Base-by-base conservation (phyloP, 2,113 vertebrate genomes). In the Fregata magnificens region DNA sequence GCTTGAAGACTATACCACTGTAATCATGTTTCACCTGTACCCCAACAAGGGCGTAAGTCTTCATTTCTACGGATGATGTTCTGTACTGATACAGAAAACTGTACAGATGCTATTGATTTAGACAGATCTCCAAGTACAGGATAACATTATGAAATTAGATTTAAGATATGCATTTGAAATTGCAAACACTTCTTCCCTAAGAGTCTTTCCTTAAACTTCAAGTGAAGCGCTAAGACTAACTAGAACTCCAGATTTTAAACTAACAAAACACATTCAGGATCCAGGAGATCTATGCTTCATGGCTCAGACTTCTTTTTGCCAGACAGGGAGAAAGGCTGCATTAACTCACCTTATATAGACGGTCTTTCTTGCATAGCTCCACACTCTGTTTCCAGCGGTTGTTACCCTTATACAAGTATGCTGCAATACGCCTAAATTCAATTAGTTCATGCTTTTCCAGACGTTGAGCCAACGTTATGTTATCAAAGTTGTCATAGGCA, bases 321-420 rank as follows among this genome's bases (percentile, higher is more conserved):
- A 40, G 32, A 11, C 52, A 47, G 42, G 55, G 45, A 49, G 24
- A 61, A 47, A 69, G 38, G 22, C 22, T 52, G 50, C 36, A 31
- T 36, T 31, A 78, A 56, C 97, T 49, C 22, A 99, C 99, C 99
- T 99, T 99, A 96, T 99, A 99, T 58, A 99, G 98, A 49, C 96
- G 99, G 96, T 99, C 99, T 72, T 99, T 99, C 98, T 99, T 99
- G 97, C 99, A 99, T 15, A 99, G 99, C 93, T 99, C 99, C 79
- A 99, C 98, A 1, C 99, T 99, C 97, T 99, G 99, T 91, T 98
- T 98, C 99, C 99, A 99, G 81, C 98, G 98, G 95, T 99, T 99
- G 95, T 99, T 99, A 32, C 98, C 98, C 92, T 99, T 99, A 97
- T 99, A 99, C 59, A 99, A 97, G 88, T 99, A 99, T 0, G 99